Evolutionary conservation across 1,140 invertebrate species (phyloP).

Genomic region (Brachionus manjavacas): DNA sequence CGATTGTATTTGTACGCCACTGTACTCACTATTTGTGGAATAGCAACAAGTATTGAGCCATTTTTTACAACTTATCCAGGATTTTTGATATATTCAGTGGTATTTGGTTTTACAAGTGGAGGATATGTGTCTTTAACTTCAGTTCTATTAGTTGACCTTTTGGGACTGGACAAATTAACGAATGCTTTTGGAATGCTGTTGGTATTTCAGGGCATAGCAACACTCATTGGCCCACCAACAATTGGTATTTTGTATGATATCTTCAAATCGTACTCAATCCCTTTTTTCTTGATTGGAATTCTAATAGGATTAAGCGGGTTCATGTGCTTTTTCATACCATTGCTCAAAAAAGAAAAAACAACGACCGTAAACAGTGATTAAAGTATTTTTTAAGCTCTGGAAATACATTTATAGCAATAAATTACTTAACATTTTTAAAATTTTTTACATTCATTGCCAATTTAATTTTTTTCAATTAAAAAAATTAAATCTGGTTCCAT

Average conservation of each 20-base stretch:
- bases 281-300: constrained; percentile 9
- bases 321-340: constrained; percentile 40
- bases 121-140: constrained; percentile 77
- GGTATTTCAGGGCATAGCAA: constrained; percentile 83
- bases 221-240: constrained; percentile 70
- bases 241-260: constrained; percentile 41
- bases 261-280: constrained; percentile 20
- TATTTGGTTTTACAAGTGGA: constrained; percentile 45
- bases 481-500: no score
- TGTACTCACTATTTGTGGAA: constrained; percentile 75
- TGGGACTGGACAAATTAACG: constrained; percentile 82
- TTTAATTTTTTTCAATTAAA: no score
- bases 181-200: constrained; percentile 86
- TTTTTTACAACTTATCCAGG: constrained; percentile 59
- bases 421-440: no score
- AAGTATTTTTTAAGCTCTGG: no score
- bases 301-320: constrained; percentile 29
- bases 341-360: not conserved
- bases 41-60: constrained; percentile 68
- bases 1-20: constrained; percentile 76
- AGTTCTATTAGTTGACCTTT: constrained; percentile 79
- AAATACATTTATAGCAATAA: no score
- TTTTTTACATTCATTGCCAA: no score
- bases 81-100: constrained; percentile 13
- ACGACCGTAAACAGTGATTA: no score